phyloP scores from a whole-genome alignment of 1,140 invertebrate genomes.

The Teleopsis dalmanni region DNA sequence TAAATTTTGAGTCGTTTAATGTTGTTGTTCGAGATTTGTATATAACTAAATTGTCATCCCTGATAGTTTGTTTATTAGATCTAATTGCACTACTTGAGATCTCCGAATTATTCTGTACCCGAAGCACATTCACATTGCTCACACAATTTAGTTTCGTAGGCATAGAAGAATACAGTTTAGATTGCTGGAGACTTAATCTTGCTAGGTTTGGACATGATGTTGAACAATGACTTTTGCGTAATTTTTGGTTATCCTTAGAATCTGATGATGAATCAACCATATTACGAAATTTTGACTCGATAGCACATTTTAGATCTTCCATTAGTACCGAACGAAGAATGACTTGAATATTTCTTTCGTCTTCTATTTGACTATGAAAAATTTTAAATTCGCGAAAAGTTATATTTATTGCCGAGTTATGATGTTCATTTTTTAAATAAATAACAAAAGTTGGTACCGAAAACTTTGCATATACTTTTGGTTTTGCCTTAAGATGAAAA shows the following conservation, averaged over 20 bases:
- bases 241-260: slow-evolving; percentile 34
- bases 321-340: slow-evolving; percentile 74
- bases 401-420: slow-evolving; percentile 59
- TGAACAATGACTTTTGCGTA: slow-evolving; percentile 53
- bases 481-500: slow-evolving; percentile 6
- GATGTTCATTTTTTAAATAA: slow-evolving; percentile 59
- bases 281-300: slow-evolving; percentile 67
- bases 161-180: slow-evolving; percentile 49
- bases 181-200: slow-evolving; percentile 15
- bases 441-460: slow-evolving; percentile 65
- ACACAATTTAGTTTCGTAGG: slow-evolving; percentile 61
- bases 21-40: slow-evolving; percentile 22
- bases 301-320: slow-evolving; percentile 76
- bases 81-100: slow-evolving; percentile 6
- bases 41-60: slow-evolving; percentile 29
- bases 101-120: slow-evolving; percentile 31
- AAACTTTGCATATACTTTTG: slow-evolving; percentile 51
- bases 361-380: slow-evolving; percentile 59
- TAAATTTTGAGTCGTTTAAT: slow-evolving; percentile 9
- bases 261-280: slow-evolving; percentile 68
- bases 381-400: slow-evolving; percentile 75
- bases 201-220: slow-evolving; percentile 75
- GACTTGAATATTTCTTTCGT: slow-evolving; percentile 61
- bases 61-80: neutral
- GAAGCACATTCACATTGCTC: slow-evolving; percentile 3